Percentiles rank a stretch among this genome's conserved stretches.
Conservation (phyloP, 2,113 vertebrate species). For the Neoarius graeffei region DNA sequence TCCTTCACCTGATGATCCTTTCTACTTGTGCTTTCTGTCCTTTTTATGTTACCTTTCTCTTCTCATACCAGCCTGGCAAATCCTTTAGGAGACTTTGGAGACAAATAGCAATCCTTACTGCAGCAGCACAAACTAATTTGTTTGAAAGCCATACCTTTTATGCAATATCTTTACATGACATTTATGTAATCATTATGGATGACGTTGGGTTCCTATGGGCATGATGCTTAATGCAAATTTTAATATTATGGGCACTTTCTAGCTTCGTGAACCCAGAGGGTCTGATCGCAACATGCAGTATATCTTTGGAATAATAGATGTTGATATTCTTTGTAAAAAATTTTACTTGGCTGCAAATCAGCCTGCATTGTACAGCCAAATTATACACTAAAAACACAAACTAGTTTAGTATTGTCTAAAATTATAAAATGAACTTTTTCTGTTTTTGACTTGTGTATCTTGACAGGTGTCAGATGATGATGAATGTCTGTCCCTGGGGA, state of each 20-base stretch:
- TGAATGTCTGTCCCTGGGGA: slow-evolving; percentile 87
- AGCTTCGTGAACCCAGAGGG: background rate
- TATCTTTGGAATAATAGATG: background rate
- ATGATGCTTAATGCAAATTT: background rate
- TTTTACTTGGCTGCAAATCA: background rate
- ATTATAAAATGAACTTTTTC: slow-evolving; percentile 17
- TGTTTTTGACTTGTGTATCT: slow-evolving; percentile 55
- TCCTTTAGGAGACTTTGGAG: background rate
- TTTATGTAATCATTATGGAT: background rate
- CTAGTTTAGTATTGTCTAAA: background rate
- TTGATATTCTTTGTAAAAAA: background rate
- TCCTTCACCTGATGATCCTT: background rate
- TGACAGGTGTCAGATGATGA: slow-evolving; percentile 90
- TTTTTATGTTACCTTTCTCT: background rate
- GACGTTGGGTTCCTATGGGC: background rate
- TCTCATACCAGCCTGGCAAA: background rate
- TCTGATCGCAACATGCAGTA: background rate
- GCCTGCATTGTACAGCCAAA: background rate
- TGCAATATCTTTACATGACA: background rate
- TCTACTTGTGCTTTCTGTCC: slow-evolving; percentile 23
- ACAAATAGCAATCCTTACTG: background rate
- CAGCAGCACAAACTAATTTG: background rate
- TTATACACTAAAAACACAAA: background rate
- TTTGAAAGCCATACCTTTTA: background rate
- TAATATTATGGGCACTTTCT: background rate